Conservation (phyloP, 1,140 invertebrate genomes). For the Mesaphorura yosii region DNA sequence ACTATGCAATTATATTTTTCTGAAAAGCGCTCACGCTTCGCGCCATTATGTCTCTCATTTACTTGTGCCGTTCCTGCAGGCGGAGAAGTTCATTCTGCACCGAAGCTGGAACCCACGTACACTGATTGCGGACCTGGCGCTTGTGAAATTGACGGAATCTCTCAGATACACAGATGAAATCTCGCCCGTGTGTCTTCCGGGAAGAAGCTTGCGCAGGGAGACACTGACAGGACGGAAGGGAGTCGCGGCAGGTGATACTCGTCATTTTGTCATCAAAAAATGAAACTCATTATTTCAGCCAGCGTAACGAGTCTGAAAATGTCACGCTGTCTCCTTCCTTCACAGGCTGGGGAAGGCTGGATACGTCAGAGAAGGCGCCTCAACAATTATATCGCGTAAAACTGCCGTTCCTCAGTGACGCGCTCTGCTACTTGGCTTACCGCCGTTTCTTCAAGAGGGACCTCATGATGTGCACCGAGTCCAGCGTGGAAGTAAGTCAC, state of each 20-base stretch:
- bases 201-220: slow-evolving; percentile 13
- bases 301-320: neutral
- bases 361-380: slow-evolving; percentile 20
- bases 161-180: slow-evolving; percentile 24
- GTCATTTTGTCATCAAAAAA: no score
- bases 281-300: no score
- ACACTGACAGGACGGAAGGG: slow-evolving; percentile 17
- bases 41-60: neutral
- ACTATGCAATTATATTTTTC: no score
- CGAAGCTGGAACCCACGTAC: slow-evolving; percentile 24
- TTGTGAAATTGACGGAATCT: slow-evolving; percentile 24
- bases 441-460: slow-evolving; percentile 18
- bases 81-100: slow-evolving; percentile 28
- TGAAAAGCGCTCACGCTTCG: no score
- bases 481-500: slow-evolving; percentile 15
- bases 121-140: slow-evolving; percentile 22
- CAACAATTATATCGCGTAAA: slow-evolving; percentile 19
- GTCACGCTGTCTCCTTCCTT: neutral
- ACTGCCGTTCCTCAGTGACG: slow-evolving; percentile 11
- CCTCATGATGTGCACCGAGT: slow-evolving; percentile 29
- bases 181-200: slow-evolving; percentile 27
- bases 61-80: slow-evolving; percentile 5
- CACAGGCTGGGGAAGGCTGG: slow-evolving; percentile 22
- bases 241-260: slow-evolving; percentile 23
- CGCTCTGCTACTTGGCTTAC: slow-evolving; percentile 6